phyloP scores from a whole-genome alignment of 53 echinoderm and acorn worm genomes.

The Arbacia lixula region DNA sequence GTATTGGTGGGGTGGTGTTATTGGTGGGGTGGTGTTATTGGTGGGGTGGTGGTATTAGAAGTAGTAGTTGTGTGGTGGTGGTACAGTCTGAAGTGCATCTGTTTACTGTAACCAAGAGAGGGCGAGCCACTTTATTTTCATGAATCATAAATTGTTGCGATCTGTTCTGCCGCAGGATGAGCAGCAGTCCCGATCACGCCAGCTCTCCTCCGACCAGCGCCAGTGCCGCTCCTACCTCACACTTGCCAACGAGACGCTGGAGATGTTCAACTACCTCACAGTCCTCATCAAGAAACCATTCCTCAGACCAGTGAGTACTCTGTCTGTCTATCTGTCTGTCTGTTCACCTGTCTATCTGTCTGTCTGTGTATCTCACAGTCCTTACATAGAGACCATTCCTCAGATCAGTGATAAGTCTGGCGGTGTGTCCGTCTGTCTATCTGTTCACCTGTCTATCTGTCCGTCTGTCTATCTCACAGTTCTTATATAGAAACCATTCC shows the following conservation, averaged over 20 bases:
- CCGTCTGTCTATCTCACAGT: slow-evolving; percentile 97
- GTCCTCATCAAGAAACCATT: slow-evolving; percentile 85
- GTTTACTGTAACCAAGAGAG: no score
- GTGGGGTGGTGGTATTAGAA: no score
- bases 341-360: no score
- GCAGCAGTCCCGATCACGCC: slow-evolving; percentile 70
- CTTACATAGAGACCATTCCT: slow-evolving; percentile 69
- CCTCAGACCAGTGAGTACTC: slow-evolving; percentile 88
- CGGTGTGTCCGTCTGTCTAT: slow-evolving; percentile 86
- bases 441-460: slow-evolving; percentile 88
- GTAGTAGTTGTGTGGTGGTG: no score
- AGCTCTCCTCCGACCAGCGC: slow-evolving; percentile 85
- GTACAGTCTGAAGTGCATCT: no score
- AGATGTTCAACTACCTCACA: slow-evolving; percentile 99
- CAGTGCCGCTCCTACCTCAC: slow-evolving; percentile 96
- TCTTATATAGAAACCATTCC: slow-evolving; percentile 85
- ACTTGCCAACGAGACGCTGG: slow-evolving; percentile 91
- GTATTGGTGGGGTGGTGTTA: no score
- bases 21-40: not conserved
- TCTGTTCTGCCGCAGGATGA: slow-evolving; percentile 79
- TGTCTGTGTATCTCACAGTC: no score
- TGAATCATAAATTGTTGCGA: no score
- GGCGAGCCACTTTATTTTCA: no score
- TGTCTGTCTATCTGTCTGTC: not conserved
- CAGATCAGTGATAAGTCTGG: slow-evolving; percentile 89